Evolutionary conservation across 2,797 vertebrate species (phyloP).

Genomic region (Myotis daubentonii): DNA sequence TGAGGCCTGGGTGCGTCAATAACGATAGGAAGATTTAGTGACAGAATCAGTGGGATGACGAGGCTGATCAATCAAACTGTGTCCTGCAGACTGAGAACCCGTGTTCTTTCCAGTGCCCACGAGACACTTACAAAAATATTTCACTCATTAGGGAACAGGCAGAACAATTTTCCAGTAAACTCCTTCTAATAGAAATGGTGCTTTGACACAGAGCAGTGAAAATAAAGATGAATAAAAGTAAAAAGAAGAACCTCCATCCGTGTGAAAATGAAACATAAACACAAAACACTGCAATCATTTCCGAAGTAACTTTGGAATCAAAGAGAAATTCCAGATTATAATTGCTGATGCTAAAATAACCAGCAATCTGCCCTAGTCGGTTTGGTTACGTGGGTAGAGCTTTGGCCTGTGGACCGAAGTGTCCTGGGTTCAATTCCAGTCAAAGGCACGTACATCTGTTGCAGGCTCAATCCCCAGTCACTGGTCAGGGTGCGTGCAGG

Average conservation of each 20-base stretch:
- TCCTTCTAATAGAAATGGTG: background rate
- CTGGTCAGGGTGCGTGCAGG: too few relatives aligned
- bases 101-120: background rate
- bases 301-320: constrained; percentile 1
- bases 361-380: too few relatives aligned
- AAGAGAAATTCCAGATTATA: constrained; percentile 43
- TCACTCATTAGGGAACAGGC: background rate
- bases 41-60: background rate
- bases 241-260: background rate
- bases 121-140: background rate
- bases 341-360: background rate
- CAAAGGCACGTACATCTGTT: too few relatives aligned
- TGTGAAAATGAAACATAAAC: constrained; percentile 8
- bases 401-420: too few relatives aligned
- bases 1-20: background rate
- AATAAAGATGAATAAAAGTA: constrained; percentile 29
- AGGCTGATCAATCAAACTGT: background rate
- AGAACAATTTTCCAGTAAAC: background rate
- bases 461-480: too few relatives aligned
- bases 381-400: too few relatives aligned
- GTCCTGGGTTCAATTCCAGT: too few relatives aligned
- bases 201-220: background rate
- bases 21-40: background rate
- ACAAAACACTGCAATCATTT: constrained; percentile 9
- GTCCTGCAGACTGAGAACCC: background rate